Percentiles rank a stretch among this genome's conserved stretches.
These are phyloP conservation scores for Diachasma alloeum DNA, from an alignment of 1,140 invertebrate species.

Conservation along the genomic window DNA sequence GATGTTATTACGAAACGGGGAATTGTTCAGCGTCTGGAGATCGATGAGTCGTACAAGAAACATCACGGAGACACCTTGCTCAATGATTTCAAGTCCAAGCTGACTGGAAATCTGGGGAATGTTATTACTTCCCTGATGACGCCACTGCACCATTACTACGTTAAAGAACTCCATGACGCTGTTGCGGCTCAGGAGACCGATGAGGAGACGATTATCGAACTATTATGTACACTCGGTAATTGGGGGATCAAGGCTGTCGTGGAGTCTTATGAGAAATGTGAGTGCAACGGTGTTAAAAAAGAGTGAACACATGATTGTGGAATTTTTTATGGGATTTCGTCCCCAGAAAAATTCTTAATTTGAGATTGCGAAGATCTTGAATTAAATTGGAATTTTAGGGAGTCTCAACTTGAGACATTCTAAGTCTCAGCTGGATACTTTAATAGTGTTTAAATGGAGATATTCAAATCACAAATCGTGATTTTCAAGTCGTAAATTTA, in stretches of 20 bases:
- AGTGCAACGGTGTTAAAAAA: conserved; percentile 56
- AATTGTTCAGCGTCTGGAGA: conserved; percentile 89
- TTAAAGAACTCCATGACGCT: conserved; percentile 88
- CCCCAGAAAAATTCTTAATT: too few species aligned
- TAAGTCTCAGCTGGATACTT: too few species aligned
- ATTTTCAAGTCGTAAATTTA: too few species aligned
- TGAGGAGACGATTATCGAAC: conserved; percentile 91
- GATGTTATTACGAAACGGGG: conserved; percentile 87
- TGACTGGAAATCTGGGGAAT: conserved; percentile 89
- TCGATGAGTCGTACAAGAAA: conserved; percentile 90
- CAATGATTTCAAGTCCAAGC: conserved; percentile 86
- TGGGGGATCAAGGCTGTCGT: conserved; percentile 87
- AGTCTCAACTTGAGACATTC: too few species aligned
- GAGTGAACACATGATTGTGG: too few species aligned
- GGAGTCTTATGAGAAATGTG: conserved; percentile 84
- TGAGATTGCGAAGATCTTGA: too few species aligned
- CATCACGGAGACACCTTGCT: conserved; percentile 93
- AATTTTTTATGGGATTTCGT: too few species aligned
- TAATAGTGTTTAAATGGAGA: too few species aligned
- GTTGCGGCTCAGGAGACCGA: conserved; percentile 85
- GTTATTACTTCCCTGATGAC: conserved; percentile 86
- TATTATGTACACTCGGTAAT: conserved; percentile 90
- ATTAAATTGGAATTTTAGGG: too few species aligned
- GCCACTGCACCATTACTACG: conserved; percentile 89
- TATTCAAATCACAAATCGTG: too few species aligned